Percentiles rank a stretch among this genome's conserved stretches.
Conservation (phyloP, 1,140 invertebrate genomes). For the Grapholita molesta region DNA sequence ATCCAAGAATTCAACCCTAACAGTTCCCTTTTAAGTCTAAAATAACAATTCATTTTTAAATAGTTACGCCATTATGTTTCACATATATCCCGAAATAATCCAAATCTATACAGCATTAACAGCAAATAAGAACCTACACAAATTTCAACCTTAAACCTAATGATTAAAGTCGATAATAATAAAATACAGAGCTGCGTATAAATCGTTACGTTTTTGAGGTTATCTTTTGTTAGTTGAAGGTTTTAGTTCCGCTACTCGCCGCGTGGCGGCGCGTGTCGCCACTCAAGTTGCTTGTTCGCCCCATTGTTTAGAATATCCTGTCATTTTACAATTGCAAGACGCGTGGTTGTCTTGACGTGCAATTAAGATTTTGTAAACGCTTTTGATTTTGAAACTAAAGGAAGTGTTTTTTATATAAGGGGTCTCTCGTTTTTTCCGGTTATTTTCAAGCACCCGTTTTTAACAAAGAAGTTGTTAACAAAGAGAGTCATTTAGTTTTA, state of each 20-base stretch:
- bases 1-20: background rate
- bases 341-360: constrained; percentile 19
- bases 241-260: constrained; percentile 48
- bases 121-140: background rate
- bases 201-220: background rate
- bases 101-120: background rate
- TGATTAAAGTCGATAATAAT: background rate
- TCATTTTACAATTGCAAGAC: constrained; percentile 32
- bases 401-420: background rate
- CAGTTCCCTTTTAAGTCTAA: background rate
- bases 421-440: background rate
- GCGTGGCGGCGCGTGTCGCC: constrained; percentile 57
- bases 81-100: background rate
- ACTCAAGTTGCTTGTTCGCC: constrained; percentile 26
- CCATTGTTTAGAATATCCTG: constrained; percentile 22
- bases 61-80: background rate
- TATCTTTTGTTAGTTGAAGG: constrained; percentile 20
- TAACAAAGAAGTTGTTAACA: no score
- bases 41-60: background rate
- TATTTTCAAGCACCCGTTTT: no score
- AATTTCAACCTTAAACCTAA: background rate
- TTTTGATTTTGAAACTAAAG: background rate
- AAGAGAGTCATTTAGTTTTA: no score
- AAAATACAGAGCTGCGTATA: background rate
- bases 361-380: background rate